Conservation (phyloP, 2,888 invertebrate species). For the Hermaeophaga mercurialis region DNA sequence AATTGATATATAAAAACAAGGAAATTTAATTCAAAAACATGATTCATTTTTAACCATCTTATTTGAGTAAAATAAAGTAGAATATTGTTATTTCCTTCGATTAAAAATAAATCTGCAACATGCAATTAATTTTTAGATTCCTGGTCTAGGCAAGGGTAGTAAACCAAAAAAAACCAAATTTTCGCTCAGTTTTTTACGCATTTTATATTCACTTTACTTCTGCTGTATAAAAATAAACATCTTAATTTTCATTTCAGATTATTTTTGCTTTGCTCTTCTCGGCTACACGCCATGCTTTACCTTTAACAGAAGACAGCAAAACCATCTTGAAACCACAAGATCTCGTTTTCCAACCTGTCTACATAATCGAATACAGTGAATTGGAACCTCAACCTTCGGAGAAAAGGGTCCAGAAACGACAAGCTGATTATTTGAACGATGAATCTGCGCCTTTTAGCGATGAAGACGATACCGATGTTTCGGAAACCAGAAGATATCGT, state of each 20-base stretch:
- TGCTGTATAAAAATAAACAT: too few species aligned
- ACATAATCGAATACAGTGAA: background rate
- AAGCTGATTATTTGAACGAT: background rate
- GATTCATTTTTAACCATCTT: too few species aligned
- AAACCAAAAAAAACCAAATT: too few species aligned
- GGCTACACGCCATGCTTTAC: background rate
- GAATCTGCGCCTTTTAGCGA: background rate
- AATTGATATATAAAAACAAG: too few species aligned
- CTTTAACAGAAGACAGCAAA: background rate
- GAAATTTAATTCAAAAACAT: too few species aligned
- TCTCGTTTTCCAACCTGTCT: background rate
- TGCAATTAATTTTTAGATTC: too few species aligned
- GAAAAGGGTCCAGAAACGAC: background rate
- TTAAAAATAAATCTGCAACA: too few species aligned
- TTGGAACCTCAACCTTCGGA: background rate
- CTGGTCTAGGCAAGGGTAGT: too few species aligned
- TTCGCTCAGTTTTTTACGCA: too few species aligned
- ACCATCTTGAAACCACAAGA: background rate
- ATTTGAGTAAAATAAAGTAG: too few species aligned
- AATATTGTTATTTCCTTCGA: too few species aligned
- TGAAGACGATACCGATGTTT: background rate
- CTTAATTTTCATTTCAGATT: background rate
- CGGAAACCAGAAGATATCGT: conserved; percentile 7
- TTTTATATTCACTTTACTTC: too few species aligned
- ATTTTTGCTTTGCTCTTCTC: background rate